These are phyloP conservation scores for Prenolepis imparis DNA, from an alignment of 2,888 invertebrate species.

Conservation along the genomic window DNA sequence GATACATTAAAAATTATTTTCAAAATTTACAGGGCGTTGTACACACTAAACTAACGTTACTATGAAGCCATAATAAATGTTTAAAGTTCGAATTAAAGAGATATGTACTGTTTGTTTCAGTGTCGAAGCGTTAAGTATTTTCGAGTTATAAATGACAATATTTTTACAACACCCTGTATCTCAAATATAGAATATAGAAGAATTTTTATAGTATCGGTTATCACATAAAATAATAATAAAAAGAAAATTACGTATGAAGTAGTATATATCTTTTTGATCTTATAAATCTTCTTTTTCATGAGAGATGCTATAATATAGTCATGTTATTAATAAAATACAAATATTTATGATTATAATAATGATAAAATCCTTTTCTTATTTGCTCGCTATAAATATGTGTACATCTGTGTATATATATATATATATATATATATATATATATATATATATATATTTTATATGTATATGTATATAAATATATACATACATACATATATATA, in stretches of 20 bases:
- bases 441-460: too few species aligned
- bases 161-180: neutral
- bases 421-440: too few species aligned
- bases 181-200: neutral
- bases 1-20: constrained; percentile 26
- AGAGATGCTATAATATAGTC: constrained; percentile 40
- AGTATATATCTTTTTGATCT: neutral
- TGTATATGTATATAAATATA: too few species aligned
- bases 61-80: neutral
- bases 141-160: neutral
- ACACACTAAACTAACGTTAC: neutral
- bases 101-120: neutral
- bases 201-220: neutral
- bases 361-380: constrained; percentile 39
- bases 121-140: neutral
- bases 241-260: neutral
- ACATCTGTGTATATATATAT: constrained; percentile 17
- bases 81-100: neutral
- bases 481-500: too few species aligned
- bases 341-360: constrained; percentile 48
- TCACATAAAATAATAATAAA: neutral
- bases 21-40: neutral
- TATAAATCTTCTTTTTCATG: constrained; percentile 23
- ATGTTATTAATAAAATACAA: constrained; percentile 55
- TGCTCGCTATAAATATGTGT: constrained; percentile 27